Base-by-base conservation (phyloP, 2,113 vertebrate genomes). In the Rhodinocichla rosea region DNA sequence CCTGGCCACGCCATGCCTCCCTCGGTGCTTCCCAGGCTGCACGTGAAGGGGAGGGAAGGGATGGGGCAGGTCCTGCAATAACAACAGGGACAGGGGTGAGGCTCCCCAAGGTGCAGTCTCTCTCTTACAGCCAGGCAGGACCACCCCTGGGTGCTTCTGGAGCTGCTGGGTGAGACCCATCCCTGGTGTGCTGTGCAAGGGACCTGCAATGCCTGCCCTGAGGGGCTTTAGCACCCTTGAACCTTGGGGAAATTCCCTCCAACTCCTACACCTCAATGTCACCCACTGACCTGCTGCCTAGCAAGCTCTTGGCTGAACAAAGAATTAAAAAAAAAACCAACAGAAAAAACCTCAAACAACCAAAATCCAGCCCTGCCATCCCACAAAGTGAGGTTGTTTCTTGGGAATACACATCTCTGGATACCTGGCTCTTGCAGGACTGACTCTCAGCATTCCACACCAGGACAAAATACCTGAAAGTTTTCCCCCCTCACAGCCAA, bases 121-220 rank as follows among this genome's bases (percentile, higher is more conserved):
- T 74, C 50, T 79, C 45, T 13, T 2, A 57, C 30, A 73, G 33
- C 47, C 3, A 1, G n/a, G 47, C 45, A 53, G 39, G 23, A n/a
- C 39, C 74, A 47, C 20, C 10, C 5, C 32, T 56, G 57, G 39
- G 47, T 26, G 50, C 32, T 90, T 45, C 28, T 3, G 27, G 45
- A 71, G 50, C 52, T 13, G 4, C 67, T 56, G 37, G 62, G 22
- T 3, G 35, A 81, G 35, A 50, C 50, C 53, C 52, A 8, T 40
- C 26, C 75, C 63, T 3, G 10, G 63, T 26, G 27, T 50, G 69
- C 71, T 42, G 64, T 9, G 1, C 49, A 53, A 35, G 3, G 4
- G 37, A 71, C 24, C 33, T 9, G 6, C 28, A 8, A 4, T 0
- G 0, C 28, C 60, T 74, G 27, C n/a, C 47, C 75, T 0, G 0